Conservation (phyloP, 2,113 vertebrate species). For the Tragelaphus strepsiceros region DNA sequence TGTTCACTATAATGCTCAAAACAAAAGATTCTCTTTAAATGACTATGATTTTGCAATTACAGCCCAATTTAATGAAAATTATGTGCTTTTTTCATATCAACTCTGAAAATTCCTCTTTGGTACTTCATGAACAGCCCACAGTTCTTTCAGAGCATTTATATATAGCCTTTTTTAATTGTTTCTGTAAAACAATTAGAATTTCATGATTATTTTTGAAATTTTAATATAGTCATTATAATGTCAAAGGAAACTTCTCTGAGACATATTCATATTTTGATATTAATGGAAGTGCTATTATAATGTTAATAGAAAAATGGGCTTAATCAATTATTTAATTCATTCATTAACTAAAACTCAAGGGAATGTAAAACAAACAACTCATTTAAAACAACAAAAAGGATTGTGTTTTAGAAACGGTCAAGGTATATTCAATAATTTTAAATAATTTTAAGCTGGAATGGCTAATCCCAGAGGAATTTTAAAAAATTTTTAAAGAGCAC, state of each 20-base stretch:
- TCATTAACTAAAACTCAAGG: conserved; percentile 61
- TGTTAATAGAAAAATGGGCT: conserved; percentile 67
- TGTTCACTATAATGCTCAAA: not conserved
- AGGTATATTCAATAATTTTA: conserved; percentile 9
- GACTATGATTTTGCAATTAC: conserved; percentile 51
- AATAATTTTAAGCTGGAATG: conserved; percentile 28
- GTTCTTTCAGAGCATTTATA: conserved; percentile 53
- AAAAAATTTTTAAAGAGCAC: not conserved
- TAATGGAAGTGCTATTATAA: conserved; percentile 58
- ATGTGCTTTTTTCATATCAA: conserved; percentile 28
- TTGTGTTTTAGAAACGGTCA: conserved; percentile 5
- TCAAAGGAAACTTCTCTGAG: conserved; percentile 67
- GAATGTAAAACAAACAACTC: conserved; percentile 62
- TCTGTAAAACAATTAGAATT: conserved; percentile 72
- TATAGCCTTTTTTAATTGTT: conserved; percentile 62
- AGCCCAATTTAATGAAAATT: conserved; percentile 55
- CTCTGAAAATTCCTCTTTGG: conserved; percentile 46
- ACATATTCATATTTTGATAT: conserved; percentile 69
- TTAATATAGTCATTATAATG: conserved; percentile 76
- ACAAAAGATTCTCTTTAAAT: conserved; percentile 44
- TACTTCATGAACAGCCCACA: conserved; percentile 31
- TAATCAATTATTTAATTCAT: conserved; percentile 73
- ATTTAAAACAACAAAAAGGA: conserved; percentile 47
- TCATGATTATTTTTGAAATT: conserved; percentile 70
- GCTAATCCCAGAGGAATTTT: not conserved